A percentile compares a stretch with the other conserved stretches of the same genome.
These are phyloP conservation scores for Cranoglanis bouderius DNA, from an alignment of 2,113 vertebrate genomes.

Conservation along the genomic window DNA sequence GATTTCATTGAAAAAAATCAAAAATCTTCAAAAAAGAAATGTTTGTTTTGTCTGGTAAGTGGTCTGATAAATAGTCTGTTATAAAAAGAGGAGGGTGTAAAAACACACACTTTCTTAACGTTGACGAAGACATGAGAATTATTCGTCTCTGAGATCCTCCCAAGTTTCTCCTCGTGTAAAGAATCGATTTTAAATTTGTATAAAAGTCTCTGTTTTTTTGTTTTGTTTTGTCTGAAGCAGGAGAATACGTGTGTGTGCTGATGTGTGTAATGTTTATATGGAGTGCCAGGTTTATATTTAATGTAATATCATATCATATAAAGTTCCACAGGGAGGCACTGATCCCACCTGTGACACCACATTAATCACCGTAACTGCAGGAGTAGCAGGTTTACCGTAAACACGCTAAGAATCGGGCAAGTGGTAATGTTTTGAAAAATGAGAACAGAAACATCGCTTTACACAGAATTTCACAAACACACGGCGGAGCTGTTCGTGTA, in stretches of 20 bases:
- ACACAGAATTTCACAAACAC: not conserved
- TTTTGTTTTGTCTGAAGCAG: conserved; percentile 47
- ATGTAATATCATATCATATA: too few species aligned
- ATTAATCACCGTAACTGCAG: conserved; percentile 49
- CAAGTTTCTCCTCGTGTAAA: not conserved
- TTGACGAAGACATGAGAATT: not conserved
- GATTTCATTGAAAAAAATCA: not conserved
- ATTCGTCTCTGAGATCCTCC: not conserved
- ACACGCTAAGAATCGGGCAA: not conserved
- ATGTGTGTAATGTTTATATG: conserved; percentile 39
- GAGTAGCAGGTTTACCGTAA: not conserved
- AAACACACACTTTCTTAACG: not conserved
- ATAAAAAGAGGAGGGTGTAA: not conserved
- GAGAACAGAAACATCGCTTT: not conserved
- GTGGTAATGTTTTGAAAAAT: not conserved
- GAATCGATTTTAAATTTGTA: conserved; percentile 24
- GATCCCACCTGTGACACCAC: conserved; percentile 1
- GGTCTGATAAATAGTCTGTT: conserved; percentile 11
- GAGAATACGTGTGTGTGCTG: conserved; percentile 39
- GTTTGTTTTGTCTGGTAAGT: not conserved
- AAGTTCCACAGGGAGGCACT: not conserved
- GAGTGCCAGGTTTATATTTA: not conserved
- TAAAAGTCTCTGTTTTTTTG: conserved; percentile 39
- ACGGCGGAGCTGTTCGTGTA: not conserved
- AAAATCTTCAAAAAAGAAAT: not conserved